Evolutionary conservation across 2,888 invertebrate genomes (phyloP).

Genomic region (Amiota communis): DNA sequence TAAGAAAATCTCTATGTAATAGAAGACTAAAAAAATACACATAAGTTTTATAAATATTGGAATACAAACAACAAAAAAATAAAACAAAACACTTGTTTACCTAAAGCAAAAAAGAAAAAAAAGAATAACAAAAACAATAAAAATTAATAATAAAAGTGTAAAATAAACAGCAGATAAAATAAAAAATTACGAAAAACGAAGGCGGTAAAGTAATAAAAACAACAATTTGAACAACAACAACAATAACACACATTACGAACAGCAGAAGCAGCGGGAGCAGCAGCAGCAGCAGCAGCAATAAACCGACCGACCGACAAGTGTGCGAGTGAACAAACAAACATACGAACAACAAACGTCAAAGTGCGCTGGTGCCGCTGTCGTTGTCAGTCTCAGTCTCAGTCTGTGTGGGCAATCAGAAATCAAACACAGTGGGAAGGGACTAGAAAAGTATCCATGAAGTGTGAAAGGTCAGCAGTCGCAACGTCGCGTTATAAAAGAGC

Average conservation of each 20-base stretch:
- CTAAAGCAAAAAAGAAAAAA: constrained; percentile 16
- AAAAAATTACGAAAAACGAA: constrained; percentile 32
- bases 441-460: constrained; percentile 64
- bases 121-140: constrained; percentile 43
- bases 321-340: neutral
- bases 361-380: neutral
- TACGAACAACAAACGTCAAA: neutral
- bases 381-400: neutral
- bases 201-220: constrained; percentile 1
- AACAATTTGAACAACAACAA: too few relatives aligned
- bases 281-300: neutral
- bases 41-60: constrained; percentile 40
- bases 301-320: neutral
- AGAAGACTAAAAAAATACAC: constrained; percentile 16
- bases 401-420: constrained; percentile 25
- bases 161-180: constrained; percentile 37
- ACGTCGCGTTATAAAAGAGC: neutral
- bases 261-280: constrained; percentile 44
- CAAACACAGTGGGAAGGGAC: constrained; percentile 45
- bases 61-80: constrained; percentile 40
- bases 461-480: constrained; percentile 71
- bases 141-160: constrained; percentile 37
- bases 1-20: constrained; percentile 14
- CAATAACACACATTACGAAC: constrained; percentile 36
- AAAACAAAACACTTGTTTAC: constrained; percentile 38